Base-by-base conservation (phyloP, 2,888 invertebrate species). In the Leucoptera coffeella region DNA sequence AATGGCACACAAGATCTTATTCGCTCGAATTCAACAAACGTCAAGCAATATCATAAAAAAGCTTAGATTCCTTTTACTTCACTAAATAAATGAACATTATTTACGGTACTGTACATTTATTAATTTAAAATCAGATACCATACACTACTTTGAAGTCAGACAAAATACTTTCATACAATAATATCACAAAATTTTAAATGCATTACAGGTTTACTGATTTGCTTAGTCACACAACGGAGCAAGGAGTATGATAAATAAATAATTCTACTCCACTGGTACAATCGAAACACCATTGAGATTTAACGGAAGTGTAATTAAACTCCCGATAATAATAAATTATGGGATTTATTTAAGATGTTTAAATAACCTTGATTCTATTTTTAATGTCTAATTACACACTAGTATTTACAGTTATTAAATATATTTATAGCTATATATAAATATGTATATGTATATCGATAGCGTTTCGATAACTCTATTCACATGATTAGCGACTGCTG, bases 121-220 rank as follows among this genome's bases (percentile, higher is more conserved):
- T n/a, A n/a, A n/a, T n/a, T n/a, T n/a, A n/a, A n/a, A n/a, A n/a
- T n/a, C n/a, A n/a, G n/a, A n/a, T n/a, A n/a, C n/a, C n/a, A 54
- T 50, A 57, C 55, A 57, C 60, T 64, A 61, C 59, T 54, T 51
- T 55, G 49, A 64, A 61, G 67, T 67, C 67, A 69, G 67, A 69
- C 67, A 69, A 67, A 67, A 62, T 57, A 51, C 58, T 53, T 59
- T 57, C 48, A 30, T 35, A 32, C 26, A 54, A 65, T 64, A 67
- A 64, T 69, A 69, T 69, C 67, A 69, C 67, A 69, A 64, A 65
- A 56, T 58, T 47, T 67, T 69, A 69, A 69, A 69, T 67, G 67
- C 67, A 69, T 59, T 53, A 43, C 24, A 24, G n/a, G n/a, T n/a
- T n/a, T n/a, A n/a, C n/a, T n/a, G n/a, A n/a, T n/a, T n/a, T n/a